A percentile compares a stretch with the other conserved stretches of the same genome.
These are phyloP conservation scores for Ceratina japonica DNA, from an alignment of 1,140 invertebrate species.

Conservation along the genomic window DNA sequence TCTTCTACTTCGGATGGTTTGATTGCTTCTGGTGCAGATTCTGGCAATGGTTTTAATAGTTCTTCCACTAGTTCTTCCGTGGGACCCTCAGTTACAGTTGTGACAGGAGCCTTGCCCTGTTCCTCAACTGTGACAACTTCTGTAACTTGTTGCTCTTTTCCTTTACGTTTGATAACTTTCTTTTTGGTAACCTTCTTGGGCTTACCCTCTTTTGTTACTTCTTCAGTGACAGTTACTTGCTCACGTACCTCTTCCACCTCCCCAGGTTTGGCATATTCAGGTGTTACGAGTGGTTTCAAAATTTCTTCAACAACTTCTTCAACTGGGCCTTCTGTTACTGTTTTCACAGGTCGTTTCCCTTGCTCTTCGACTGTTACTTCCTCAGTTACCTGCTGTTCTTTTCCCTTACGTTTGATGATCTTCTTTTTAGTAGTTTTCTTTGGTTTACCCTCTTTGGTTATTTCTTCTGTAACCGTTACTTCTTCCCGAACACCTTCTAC, in stretches of 20 bases:
- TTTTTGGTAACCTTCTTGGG: not conserved
- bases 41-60: not conserved
- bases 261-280: not conserved
- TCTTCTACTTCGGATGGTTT: slow-evolving; percentile 63
- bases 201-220: not conserved
- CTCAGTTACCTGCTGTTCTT: slow-evolving; percentile 67
- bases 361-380: slow-evolving; percentile 70
- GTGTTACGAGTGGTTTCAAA: not conserved
- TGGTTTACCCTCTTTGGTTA: slow-evolving; percentile 64
- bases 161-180: not conserved
- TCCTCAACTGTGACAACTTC: not conserved
- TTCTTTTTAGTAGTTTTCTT: slow-evolving; percentile 71
- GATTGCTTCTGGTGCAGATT: slow-evolving; percentile 28
- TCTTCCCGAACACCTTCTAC: slow-evolving; percentile 58
- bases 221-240: not conserved
- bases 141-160: not conserved
- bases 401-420: slow-evolving; percentile 68
- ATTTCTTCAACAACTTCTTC: slow-evolving; percentile 58
- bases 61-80: slow-evolving; percentile 44
- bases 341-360: slow-evolving; percentile 46
- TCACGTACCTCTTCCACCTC: not conserved
- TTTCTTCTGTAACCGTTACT: slow-evolving; percentile 62
- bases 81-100: not conserved
- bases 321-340: slow-evolving; percentile 62
- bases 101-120: not conserved